Conservation (phyloP, 92 coral and sea anemone genomes). For the Epizoanthus scotinus region DNA sequence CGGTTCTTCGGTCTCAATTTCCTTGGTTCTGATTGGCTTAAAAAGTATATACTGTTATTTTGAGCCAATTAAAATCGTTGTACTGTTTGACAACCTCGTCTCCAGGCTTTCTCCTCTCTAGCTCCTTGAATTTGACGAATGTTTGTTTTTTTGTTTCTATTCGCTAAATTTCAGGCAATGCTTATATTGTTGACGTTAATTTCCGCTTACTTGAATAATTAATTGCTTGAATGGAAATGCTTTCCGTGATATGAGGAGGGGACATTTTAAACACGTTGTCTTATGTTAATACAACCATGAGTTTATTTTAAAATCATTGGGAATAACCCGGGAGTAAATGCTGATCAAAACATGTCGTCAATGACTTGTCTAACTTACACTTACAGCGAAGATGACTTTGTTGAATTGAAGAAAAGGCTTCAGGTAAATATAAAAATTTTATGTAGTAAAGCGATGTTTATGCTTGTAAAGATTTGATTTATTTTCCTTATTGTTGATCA, state of each 20-base stretch:
- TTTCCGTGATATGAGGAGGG: not conserved
- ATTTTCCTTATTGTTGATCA: not conserved
- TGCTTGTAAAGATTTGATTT: not conserved
- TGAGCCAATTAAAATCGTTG: slow-evolving; percentile 17
- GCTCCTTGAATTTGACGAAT: not conserved
- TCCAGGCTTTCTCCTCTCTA: too few species aligned
- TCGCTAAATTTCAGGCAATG: not conserved
- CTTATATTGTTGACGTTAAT: not conserved
- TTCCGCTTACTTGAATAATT: slow-evolving; percentile 32
- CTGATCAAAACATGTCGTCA: slow-evolving; percentile 20
- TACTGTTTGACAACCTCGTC: too few species aligned
- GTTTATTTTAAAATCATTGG: not conserved
- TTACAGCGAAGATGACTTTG: slow-evolving; percentile 34
- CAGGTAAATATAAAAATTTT: slow-evolving; percentile 10
- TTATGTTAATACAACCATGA: not conserved
- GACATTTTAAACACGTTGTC: not conserved
- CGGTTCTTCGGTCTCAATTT: not conserved
- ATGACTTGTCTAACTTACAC: slow-evolving; percentile 17
- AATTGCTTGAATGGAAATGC: slow-evolving; percentile 6
- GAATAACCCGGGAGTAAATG: not conserved
- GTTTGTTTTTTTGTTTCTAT: not conserved
- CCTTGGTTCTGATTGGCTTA: slow-evolving; percentile 4
- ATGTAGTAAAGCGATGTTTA: not conserved
- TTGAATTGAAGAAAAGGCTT: slow-evolving; percentile 40
- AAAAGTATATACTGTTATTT: not conserved